Conservation (phyloP, 1,140 invertebrate species). For the Heliconius melpomene region DNA sequence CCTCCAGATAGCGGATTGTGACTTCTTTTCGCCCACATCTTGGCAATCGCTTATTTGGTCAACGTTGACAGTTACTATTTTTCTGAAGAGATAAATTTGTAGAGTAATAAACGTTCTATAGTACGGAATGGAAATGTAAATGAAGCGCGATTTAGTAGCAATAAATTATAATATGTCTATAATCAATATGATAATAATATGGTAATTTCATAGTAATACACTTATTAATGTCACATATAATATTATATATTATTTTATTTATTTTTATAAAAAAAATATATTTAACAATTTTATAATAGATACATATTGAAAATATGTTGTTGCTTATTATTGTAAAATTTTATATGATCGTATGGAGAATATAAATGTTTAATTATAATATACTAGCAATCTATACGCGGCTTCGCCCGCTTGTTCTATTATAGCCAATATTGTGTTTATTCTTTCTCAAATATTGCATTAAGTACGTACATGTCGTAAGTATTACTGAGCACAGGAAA, state of each 20-base stretch:
- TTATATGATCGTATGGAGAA: no score
- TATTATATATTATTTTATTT: not conserved
- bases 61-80: conserved; percentile 8
- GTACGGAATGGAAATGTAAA: not conserved
- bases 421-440: not conserved
- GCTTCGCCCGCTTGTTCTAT: no score
- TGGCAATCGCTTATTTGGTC: conserved; percentile 28
- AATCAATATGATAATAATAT: not conserved
- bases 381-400: no score
- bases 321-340: no score
- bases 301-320: not conserved
- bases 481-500: not conserved
- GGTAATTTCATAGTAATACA: not conserved
- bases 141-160: not conserved
- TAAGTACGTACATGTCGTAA: not conserved
- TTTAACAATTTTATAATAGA: not conserved
- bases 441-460: not conserved
- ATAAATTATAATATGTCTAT: conserved; percentile 3
- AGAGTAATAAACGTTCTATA: not conserved
- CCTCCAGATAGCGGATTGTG: conserved; percentile 29
- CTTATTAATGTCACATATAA: not conserved
- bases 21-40: conserved; percentile 30
- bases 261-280: not conserved
- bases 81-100: conserved; percentile 1
- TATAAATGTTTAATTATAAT: no score